Evolutionary conservation across 53 echinoderm and acorn worm genomes (phyloP).

Genomic region (Echinarachnius parma): DNA sequence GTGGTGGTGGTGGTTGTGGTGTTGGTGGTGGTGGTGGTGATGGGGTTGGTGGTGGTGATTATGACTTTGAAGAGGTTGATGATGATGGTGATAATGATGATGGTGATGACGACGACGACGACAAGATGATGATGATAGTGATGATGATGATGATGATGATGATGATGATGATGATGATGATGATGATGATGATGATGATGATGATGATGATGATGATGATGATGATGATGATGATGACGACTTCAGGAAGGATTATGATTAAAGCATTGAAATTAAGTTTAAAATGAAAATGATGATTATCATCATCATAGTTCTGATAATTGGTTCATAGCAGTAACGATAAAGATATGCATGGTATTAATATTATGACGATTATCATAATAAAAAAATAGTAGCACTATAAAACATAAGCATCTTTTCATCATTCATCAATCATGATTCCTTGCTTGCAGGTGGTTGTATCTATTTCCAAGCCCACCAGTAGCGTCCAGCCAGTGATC

Average conservation of each 20-base stretch:
- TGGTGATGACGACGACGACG: conserved; percentile 19
- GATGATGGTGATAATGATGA: conserved; percentile 24
- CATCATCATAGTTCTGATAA: no score
- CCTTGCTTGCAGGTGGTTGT: conserved; percentile 59
- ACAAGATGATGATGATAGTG: conserved; percentile 6
- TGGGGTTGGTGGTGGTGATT: no score
- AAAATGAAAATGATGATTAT: no score
- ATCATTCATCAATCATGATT: neutral
- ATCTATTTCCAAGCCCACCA: conserved; percentile 51
- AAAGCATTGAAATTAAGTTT: no score
- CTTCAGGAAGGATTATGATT: neutral
- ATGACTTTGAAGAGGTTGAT: neutral
- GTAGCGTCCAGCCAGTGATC: neutral
- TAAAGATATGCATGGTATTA: no score
- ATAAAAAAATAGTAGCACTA: no score
- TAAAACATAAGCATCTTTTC: neutral
- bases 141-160: conserved; percentile 35
- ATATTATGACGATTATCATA: no score
- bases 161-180: conserved; percentile 44
- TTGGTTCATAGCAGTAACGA: no score
- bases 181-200: conserved; percentile 46
- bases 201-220: conserved; percentile 25
- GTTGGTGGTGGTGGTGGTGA: conserved; percentile 24
- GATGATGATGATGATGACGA: conserved; percentile 17
- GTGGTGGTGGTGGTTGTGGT: neutral